These are phyloP conservation scores for Cynocephalus volans DNA, from an alignment of 2,113 vertebrate genomes.

Conservation along the genomic window DNA sequence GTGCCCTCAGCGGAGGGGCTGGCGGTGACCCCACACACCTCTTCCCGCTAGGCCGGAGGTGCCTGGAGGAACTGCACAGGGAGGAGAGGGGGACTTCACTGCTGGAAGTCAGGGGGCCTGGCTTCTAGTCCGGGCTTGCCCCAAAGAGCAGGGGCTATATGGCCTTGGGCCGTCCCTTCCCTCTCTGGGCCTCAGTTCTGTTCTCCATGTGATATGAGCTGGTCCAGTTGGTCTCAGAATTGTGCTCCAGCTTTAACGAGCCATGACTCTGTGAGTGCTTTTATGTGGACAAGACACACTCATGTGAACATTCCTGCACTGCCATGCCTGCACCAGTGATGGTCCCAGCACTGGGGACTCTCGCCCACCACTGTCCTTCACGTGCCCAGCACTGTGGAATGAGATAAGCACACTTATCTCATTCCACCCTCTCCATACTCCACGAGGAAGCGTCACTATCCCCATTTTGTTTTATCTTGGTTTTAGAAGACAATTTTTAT, in stretches of 20 bases:
- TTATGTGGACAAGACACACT: not conserved
- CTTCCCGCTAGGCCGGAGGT: not conserved
- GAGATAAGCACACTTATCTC: not conserved
- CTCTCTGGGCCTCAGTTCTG: not conserved
- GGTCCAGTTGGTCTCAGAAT: not conserved
- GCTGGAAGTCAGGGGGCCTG: not conserved
- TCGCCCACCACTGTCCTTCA: not conserved
- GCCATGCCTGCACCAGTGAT: not conserved
- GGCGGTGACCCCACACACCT: not conserved
- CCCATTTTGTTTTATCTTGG: not conserved
- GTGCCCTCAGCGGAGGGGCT: not conserved
- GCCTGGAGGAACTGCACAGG: too few relatives aligned
- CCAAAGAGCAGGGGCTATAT: not conserved
- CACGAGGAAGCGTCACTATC: not conserved
- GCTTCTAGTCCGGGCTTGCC: not conserved
- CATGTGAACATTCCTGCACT: not conserved
- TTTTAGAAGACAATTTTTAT: not conserved
- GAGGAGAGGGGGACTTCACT: too few relatives aligned
- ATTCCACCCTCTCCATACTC: too few relatives aligned
- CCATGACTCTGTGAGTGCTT: not conserved
- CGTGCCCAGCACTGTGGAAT: too few relatives aligned
- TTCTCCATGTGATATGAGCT: not conserved
- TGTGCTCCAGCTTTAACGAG: not conserved
- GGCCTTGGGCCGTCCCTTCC: not conserved
- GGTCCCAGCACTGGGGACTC: not conserved